phyloP scores from a whole-genome alignment of 2,113 vertebrate species.

The Gadus chalcogrammus region DNA sequence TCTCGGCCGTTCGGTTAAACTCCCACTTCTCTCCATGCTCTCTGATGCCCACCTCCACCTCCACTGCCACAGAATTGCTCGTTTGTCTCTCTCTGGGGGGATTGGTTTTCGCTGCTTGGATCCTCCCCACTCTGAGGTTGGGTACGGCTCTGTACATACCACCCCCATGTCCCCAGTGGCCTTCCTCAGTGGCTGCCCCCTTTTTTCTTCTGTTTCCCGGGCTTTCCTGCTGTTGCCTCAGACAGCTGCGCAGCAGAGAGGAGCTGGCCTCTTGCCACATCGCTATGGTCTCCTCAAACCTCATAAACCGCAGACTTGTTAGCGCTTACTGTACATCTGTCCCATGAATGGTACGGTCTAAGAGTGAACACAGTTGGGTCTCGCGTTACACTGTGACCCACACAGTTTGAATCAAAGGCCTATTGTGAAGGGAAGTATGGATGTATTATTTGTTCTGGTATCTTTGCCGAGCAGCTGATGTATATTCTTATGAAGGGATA shows the following conservation, averaged over 20 bases:
- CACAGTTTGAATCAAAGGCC: background rate
- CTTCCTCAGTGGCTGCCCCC: constrained; percentile 56
- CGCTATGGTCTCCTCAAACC: constrained; percentile 45
- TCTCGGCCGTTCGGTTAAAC: too few species aligned
- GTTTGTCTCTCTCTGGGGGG: too few species aligned
- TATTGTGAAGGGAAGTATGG: background rate
- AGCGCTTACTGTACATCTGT: constrained; percentile 14
- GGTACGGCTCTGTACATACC: too few species aligned
- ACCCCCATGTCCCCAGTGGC: constrained; percentile 8
- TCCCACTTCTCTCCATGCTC: too few species aligned
- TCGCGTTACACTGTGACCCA: background rate
- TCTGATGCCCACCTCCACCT: too few species aligned
- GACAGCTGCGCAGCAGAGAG: constrained; percentile 50
- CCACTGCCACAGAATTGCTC: too few species aligned
- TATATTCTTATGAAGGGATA: too few species aligned
- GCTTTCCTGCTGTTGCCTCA: constrained; percentile 49
- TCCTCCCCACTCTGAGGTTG: too few species aligned
- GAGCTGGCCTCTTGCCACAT: constrained; percentile 35
- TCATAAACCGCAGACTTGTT: constrained; percentile 20
- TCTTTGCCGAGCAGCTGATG: too few species aligned
- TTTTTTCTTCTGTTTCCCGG: constrained; percentile 34
- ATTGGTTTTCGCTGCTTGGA: too few species aligned
- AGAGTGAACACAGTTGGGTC: background rate
- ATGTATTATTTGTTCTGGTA: too few species aligned
- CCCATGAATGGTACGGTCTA: constrained; percentile 23